Evolutionary conservation across 2,797 vertebrate genomes (phyloP), one percentile per base, ranked within the genome.

Genomic region (Phaenicophaeus curvirostris): DNA sequence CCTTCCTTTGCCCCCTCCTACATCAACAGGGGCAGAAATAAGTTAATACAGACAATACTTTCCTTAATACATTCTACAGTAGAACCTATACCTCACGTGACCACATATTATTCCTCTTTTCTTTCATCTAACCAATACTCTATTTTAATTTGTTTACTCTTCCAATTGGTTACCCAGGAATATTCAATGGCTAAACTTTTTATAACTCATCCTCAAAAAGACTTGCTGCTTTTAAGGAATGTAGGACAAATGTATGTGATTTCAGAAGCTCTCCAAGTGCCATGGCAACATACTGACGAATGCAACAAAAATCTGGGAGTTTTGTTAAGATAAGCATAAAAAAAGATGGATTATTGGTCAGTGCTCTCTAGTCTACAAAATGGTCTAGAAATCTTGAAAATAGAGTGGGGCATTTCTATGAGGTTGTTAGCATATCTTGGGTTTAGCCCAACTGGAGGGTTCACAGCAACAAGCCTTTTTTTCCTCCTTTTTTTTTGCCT

Each of bases 381-480:
- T 30, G 3, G 6, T 59, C 35, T 53, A 71, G 37, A 88, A 93
- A 41, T 72, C 25, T 78, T 79, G 24, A 7, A 63, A 65, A 53
- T 61, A 17, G 15, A 67, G 11, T 17, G 37, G 90, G 31, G 15
- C 14, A 55, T 76, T 91, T 78, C 35, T 41, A 5, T 50, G 15
- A 48, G 2, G 4, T 66, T 46, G 33, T 7, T 37, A 25, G 2
- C 0, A 0, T 37, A 53, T 57, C 51, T 92, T 54, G 27, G 23
- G 37, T 62, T 76, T 53, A 76, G 54, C 39, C 2, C 8, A 66
- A 4, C 5, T 44, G 37, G 16, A 73, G 69, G 12, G 9, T 72
- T 35, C 19, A 35, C 15, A 44, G 24, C 13, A 79, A 48, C 5
- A 54, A 18, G 4, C 0, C 1, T 24, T 53, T 53, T 19, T 13